phyloP scores from a whole-genome alignment of 1,140 invertebrate species.

The Dolichoris vasculosae region DNA sequence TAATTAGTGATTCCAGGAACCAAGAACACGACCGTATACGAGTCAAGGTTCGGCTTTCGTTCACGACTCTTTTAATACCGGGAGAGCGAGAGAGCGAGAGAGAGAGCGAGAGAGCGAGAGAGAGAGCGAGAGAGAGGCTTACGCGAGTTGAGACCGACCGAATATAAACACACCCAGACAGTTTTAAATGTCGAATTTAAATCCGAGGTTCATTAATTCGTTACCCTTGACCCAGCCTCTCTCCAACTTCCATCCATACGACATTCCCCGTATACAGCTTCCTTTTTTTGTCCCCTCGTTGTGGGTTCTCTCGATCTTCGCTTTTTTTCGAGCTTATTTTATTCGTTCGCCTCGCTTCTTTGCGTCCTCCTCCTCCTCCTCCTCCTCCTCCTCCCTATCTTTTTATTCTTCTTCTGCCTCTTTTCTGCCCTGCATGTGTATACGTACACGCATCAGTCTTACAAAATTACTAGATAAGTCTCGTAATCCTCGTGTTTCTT shows the following conservation, averaged over 20 bases:
- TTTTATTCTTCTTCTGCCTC: not conserved
- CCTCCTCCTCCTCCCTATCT: not conserved
- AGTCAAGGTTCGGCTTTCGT: slow-evolving; percentile 14
- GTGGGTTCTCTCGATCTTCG: not conserved
- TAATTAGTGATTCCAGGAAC: slow-evolving; percentile 65
- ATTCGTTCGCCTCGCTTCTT: not conserved
- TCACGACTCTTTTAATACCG: slow-evolving; percentile 45
- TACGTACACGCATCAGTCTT: slow-evolving; percentile 17
- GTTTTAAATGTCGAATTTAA: slow-evolving; percentile 55
- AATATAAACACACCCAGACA: slow-evolving; percentile 38
- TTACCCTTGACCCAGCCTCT: slow-evolving; percentile 53
- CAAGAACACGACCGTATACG: slow-evolving; percentile 56
- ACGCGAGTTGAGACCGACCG: slow-evolving; percentile 4
- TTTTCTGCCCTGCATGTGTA: not conserved
- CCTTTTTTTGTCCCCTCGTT: slow-evolving; percentile 14
- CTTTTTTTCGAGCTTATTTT: slow-evolving; percentile 21
- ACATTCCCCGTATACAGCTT: slow-evolving; percentile 41
- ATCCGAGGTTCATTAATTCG: slow-evolving; percentile 54
- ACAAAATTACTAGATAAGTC: slow-evolving; percentile 40
- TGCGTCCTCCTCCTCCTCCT: not conserved
- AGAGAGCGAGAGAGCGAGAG: not conserved
- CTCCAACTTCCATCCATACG: slow-evolving; percentile 23
- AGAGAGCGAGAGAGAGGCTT: slow-evolving; percentile 13
- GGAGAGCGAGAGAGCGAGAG: not conserved
- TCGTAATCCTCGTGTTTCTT: not conserved